Evolutionary conservation across 2,888 invertebrate species (phyloP).

Genomic region (Julus scandinavius): DNA sequence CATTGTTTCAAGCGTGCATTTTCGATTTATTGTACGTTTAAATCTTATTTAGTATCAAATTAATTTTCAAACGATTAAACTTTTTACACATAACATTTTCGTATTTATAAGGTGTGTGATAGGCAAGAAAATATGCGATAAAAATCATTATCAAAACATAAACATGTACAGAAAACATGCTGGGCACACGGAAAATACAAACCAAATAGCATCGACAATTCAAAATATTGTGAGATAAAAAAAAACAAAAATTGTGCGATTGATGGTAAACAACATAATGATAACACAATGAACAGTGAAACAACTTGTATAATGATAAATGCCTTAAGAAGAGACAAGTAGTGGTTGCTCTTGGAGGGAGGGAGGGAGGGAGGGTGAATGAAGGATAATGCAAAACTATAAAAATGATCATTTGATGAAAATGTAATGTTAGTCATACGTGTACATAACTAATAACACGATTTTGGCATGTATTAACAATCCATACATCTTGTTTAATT

Average conservation of each 20-base stretch:
- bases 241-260: constrained; percentile 22
- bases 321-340: constrained; percentile 23
- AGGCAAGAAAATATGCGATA: constrained; percentile 7
- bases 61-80: not conserved
- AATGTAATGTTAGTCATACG: not conserved
- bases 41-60: constrained; percentile 17
- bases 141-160: not conserved
- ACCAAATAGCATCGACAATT: not conserved
- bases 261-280: not conserved
- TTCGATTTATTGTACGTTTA: not conserved
- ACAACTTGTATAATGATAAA: not conserved
- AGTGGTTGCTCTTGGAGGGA: not conserved
- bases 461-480: not conserved
- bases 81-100: constrained; percentile 13
- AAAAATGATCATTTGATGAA: not conserved
- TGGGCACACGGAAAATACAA: not conserved
- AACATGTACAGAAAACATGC: constrained; percentile 37
- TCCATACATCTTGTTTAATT: not conserved
- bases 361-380: not conserved
- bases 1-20: constrained; percentile 9
- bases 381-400: constrained; percentile 26
- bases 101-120: not conserved
- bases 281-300: not conserved
- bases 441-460: not conserved
- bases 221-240: not conserved